Percentiles rank a stretch among this genome's conserved stretches.
These are phyloP conservation scores for Netelia virgata DNA, from an alignment of 2,888 invertebrate species.

Conservation along the genomic window DNA sequence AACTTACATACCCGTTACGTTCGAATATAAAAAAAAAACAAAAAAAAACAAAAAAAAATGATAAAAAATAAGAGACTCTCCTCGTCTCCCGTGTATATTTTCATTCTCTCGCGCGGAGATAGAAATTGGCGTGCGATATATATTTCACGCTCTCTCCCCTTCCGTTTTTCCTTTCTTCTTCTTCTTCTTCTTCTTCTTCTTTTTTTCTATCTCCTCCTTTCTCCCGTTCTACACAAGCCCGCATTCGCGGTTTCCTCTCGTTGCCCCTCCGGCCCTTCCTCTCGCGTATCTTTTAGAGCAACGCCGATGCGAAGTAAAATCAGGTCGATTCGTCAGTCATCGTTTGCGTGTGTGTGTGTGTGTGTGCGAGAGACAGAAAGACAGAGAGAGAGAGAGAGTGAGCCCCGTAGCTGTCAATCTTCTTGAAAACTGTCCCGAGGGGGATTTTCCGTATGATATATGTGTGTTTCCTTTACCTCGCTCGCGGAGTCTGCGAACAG, in stretches of 20 bases:
- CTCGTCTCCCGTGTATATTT: neutral
- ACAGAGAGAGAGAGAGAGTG: neutral
- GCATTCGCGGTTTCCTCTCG: neutral
- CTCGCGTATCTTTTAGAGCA: neutral
- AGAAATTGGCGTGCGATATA: neutral
- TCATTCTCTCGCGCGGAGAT: neutral
- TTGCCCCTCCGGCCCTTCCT: neutral
- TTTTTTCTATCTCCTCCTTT: neutral
- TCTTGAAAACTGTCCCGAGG: slow-evolving; percentile 44
- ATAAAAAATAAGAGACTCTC: too few relatives aligned
- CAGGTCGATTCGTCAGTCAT: slow-evolving; percentile 63
- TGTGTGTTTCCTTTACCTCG: slow-evolving; percentile 3
- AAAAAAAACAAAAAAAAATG: too few relatives aligned
- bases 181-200: neutral
- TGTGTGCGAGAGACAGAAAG: neutral
- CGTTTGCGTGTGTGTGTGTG: slow-evolving; percentile 17
- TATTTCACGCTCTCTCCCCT: neutral
- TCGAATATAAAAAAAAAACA: neutral
- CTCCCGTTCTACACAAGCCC: neutral
- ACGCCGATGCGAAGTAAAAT: slow-evolving; percentile 49
- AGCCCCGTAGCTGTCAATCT: slow-evolving; percentile 58
- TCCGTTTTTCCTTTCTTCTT: neutral
- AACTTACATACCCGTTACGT: neutral
- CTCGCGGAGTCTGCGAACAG: too few relatives aligned
- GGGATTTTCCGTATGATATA: slow-evolving; percentile 6